Percentiles rank a stretch among this genome's conserved stretches.
Conservation (phyloP, 2,797 vertebrate genomes). For the Ispidina picta region DNA sequence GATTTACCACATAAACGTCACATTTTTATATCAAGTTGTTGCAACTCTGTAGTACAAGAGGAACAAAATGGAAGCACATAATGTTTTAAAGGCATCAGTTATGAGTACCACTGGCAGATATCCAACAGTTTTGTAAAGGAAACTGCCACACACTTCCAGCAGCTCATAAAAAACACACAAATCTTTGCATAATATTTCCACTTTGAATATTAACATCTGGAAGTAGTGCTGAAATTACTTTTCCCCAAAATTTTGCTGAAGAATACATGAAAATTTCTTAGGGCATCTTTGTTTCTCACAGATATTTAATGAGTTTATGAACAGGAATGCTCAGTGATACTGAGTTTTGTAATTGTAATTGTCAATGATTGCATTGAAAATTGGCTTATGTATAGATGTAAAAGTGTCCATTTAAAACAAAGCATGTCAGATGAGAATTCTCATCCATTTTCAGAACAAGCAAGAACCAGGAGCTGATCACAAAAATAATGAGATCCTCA, state of each 20-base stretch:
- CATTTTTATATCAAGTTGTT: neutral
- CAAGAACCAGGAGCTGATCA: neutral
- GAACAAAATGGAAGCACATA: neutral
- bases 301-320: neutral
- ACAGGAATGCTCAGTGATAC: neutral
- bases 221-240: neutral
- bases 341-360: neutral
- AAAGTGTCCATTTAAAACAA: neutral
- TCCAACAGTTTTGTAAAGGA: neutral
- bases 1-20: neutral
- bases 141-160: neutral
- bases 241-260: neutral
- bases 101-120: neutral
- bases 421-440: neutral
- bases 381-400: neutral
- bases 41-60: neutral
- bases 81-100: constrained; percentile 4
- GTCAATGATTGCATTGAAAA: neutral
- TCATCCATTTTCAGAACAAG: neutral
- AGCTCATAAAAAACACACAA: neutral
- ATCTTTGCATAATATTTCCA: neutral
- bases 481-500: neutral
- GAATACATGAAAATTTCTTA: neutral
- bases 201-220: neutral
- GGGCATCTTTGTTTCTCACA: neutral